Evolutionary conservation across 2,888 invertebrate genomes (phyloP).

Genomic region (Atethmia centrago): DNA sequence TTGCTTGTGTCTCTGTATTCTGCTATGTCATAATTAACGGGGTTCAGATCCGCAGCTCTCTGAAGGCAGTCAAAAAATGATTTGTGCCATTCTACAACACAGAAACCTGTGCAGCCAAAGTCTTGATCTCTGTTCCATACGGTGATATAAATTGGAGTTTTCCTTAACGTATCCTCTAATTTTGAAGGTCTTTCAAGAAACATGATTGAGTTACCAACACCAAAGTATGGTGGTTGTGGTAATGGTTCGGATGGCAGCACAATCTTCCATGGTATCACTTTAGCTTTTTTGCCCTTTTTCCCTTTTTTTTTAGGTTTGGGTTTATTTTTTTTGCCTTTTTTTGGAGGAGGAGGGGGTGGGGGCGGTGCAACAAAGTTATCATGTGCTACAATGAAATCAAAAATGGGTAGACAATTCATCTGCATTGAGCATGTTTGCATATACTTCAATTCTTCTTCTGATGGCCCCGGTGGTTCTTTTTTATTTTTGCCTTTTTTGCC

Average conservation of each 20-base stretch:
- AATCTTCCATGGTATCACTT: conserved; percentile 73
- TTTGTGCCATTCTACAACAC: conserved; percentile 83
- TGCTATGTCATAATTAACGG: conserved; percentile 83
- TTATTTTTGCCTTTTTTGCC: conserved; percentile 74
- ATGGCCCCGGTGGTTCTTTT: conserved; percentile 82
- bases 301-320: conserved; percentile 73
- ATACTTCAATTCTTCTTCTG: conserved; percentile 87
- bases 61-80: conserved; percentile 82
- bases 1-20: conserved; percentile 82
- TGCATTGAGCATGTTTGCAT: conserved; percentile 87
- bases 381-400: conserved; percentile 87
- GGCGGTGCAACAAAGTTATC: conserved; percentile 87
- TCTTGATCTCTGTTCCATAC: conserved; percentile 88
- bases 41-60: conserved; percentile 80
- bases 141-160: conserved; percentile 84
- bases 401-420: conserved; percentile 85
- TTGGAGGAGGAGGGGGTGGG: conserved; percentile 80
- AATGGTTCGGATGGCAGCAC: conserved; percentile 85
- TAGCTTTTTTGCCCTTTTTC: conserved; percentile 78
- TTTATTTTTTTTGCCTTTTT: conserved; percentile 63
- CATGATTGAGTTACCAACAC: conserved; percentile 86
- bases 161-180: conserved; percentile 80
- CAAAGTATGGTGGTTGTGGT: conserved; percentile 87
- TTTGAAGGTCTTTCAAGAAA: conserved; percentile 85
- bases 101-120: conserved; percentile 84